Evolutionary conservation across 2,888 invertebrate species (phyloP).

Genomic region (Steinernema scapterisci): DNA sequence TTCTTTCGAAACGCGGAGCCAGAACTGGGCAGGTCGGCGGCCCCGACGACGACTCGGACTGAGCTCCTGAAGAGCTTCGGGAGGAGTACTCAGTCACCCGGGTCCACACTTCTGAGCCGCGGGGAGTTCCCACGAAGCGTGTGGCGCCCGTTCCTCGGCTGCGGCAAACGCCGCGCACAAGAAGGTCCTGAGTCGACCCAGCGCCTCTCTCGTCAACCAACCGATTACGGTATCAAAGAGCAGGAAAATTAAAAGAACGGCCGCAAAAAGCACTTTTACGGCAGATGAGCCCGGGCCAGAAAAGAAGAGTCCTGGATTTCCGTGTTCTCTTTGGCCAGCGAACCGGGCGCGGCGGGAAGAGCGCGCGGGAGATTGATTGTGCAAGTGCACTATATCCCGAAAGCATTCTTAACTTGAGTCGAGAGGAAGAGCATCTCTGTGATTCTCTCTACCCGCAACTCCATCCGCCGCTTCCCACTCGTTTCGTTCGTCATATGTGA

Average conservation of each 20-base stretch:
- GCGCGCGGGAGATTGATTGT: conserved; percentile 22
- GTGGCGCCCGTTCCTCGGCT: background rate
- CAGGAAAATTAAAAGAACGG: background rate
- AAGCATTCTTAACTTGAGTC: background rate
- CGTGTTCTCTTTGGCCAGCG: background rate
- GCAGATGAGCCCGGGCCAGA: background rate
- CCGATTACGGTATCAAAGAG: background rate
- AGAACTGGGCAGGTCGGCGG: background rate
- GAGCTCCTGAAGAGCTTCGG: background rate
- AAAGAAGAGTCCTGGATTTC: too few relatives aligned
- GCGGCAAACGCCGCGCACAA: background rate
- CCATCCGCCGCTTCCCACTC: background rate
- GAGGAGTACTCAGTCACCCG: background rate
- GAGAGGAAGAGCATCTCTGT: background rate
- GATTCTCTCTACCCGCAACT: background rate
- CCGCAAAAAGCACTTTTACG: conserved; percentile 11
- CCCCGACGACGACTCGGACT: background rate
- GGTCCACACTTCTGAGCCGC: background rate
- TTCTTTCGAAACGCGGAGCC: background rate
- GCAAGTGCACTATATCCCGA: background rate
- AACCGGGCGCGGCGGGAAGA: conserved; percentile 6
- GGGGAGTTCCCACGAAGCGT: conserved; percentile 12
- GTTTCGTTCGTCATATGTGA: background rate
- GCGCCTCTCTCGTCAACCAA: background rate
- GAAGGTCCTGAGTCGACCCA: background rate